These are phyloP conservation scores for Drosophila busckii DNA, from an alignment of 1,140 invertebrate species.

Conservation along the genomic window DNA sequence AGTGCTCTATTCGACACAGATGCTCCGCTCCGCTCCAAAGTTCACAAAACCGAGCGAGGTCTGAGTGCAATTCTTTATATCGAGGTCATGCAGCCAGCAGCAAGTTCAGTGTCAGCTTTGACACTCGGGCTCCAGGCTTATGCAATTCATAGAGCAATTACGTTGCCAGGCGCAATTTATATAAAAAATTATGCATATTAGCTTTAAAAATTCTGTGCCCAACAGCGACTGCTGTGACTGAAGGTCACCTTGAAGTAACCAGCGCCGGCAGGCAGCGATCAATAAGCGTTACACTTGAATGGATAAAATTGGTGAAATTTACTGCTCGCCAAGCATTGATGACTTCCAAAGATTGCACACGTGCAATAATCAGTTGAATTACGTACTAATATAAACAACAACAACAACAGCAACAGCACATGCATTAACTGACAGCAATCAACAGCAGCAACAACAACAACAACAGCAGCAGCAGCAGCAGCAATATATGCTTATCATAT, in stretches of 20 bases:
- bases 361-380: slow-evolving; percentile 4
- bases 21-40: slow-evolving; percentile 40
- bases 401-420: background rate
- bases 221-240: slow-evolving; percentile 22
- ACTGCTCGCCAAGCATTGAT: slow-evolving; percentile 1
- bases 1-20: slow-evolving; percentile 64
- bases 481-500: slow-evolving; percentile 12
- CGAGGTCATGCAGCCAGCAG: background rate
- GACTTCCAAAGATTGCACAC: slow-evolving; percentile 16
- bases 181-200: slow-evolving; percentile 60
- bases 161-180: slow-evolving; percentile 30
- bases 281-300: too few species aligned
- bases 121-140: slow-evolving; percentile 55
- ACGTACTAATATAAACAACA: background rate
- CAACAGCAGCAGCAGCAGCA: background rate
- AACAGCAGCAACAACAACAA: background rate
- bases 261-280: too few species aligned
- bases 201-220: slow-evolving; percentile 16
- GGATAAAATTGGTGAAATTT: slow-evolving; percentile 9
- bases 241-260: slow-evolving; percentile 71
- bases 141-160: slow-evolving; percentile 44
- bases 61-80: background rate
- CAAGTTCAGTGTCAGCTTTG: slow-evolving; percentile 56
- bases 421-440: too few species aligned
- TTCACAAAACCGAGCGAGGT: slow-evolving; percentile 53